Evolutionary conservation across 2,888 invertebrate species (phyloP).

Genomic region (Drosophila kanekoi): DNA sequence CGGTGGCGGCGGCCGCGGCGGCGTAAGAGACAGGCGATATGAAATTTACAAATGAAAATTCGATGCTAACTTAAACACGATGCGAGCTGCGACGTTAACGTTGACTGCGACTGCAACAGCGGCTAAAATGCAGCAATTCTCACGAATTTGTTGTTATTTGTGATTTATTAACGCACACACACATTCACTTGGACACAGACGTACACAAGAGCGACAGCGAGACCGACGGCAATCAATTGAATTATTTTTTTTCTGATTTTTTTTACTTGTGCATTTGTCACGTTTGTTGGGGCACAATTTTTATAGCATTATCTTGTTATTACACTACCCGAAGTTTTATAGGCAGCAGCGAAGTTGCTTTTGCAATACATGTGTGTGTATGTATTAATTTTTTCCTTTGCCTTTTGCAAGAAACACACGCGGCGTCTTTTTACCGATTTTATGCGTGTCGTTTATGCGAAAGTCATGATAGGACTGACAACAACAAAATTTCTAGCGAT

Average conservation of each 20-base stretch:
- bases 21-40: slow-evolving; percentile 31
- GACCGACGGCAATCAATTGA: slow-evolving; percentile 64
- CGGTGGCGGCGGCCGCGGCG: slow-evolving; percentile 27
- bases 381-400: slow-evolving; percentile 47
- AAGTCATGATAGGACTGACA: slow-evolving; percentile 63
- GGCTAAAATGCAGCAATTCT: slow-evolving; percentile 60
- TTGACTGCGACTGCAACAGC: slow-evolving; percentile 37
- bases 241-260: slow-evolving; percentile 36
- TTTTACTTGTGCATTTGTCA: slow-evolving; percentile 59
- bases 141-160: slow-evolving; percentile 57
- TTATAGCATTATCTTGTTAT: slow-evolving; percentile 67
- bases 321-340: slow-evolving; percentile 56
- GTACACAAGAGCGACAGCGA: slow-evolving; percentile 28
- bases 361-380: slow-evolving; percentile 49
- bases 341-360: slow-evolving; percentile 39
- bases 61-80: slow-evolving; percentile 40
- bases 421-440: slow-evolving; percentile 60
- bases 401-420: slow-evolving; percentile 65
- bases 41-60: slow-evolving; percentile 51
- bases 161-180: slow-evolving; percentile 57
- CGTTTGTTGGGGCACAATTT: slow-evolving; percentile 43
- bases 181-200: slow-evolving; percentile 29
- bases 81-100: slow-evolving; percentile 36
- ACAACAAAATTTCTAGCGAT: slow-evolving; percentile 54
- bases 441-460: slow-evolving; percentile 67